phyloP scores from a whole-genome alignment of 1,140 invertebrate species.

The Oncopodura yosiiana region DNA sequence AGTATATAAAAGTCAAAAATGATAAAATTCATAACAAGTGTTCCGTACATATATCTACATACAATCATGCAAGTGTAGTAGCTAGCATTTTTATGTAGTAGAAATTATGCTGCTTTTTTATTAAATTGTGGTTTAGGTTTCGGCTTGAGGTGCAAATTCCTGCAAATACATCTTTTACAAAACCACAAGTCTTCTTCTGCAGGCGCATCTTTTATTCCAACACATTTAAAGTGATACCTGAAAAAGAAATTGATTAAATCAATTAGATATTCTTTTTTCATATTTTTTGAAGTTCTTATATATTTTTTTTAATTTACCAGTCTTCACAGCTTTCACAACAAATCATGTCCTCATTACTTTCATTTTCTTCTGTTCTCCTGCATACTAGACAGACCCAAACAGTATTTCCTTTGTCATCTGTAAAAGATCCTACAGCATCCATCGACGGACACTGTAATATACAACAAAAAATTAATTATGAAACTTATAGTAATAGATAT shows the following conservation, averaged over 20 bases:
- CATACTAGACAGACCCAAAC: slow-evolving; percentile 22
- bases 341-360: slow-evolving; percentile 18
- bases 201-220: slow-evolving; percentile 8
- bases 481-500: background rate
- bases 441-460: background rate
- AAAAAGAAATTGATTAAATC: no score
- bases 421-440: slow-evolving; percentile 4
- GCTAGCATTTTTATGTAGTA: background rate
- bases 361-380: slow-evolving; percentile 10
- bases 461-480: background rate
- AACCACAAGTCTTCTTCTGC: slow-evolving; percentile 16
- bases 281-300: no score
- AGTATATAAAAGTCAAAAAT: no score
- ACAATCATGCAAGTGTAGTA: background rate
- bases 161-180: slow-evolving; percentile 19
- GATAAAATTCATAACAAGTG: no score
- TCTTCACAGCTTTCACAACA: slow-evolving; percentile 25
- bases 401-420: slow-evolving; percentile 1
- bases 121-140: background rate
- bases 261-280: no score
- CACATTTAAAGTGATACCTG: slow-evolving; percentile 19
- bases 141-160: background rate
- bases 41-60: background rate
- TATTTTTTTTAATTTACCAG: no score
- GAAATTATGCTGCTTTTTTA: slow-evolving; percentile 1